phyloP scores from a whole-genome alignment of 2,113 vertebrate species.

The Chiloscyllium plagiosum region DNA sequence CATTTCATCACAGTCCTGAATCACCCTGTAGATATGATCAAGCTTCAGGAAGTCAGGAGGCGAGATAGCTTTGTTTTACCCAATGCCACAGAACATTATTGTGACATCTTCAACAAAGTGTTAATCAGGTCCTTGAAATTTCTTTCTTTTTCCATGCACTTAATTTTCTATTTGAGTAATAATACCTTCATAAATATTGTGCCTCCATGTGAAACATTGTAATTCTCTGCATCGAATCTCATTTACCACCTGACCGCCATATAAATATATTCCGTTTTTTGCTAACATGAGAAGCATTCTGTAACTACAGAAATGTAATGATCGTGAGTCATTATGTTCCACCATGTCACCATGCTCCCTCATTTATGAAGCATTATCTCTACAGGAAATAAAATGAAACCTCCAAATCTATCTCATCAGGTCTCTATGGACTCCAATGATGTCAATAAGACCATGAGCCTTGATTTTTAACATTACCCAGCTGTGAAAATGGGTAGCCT shows the following conservation, averaged over 20 bases:
- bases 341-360: background rate
- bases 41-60: too few species aligned
- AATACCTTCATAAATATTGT: background rate
- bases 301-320: background rate
- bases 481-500: background rate
- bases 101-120: background rate
- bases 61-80: background rate
- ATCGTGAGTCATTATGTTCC: background rate
- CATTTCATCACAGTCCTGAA: too few species aligned
- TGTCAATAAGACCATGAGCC: background rate
- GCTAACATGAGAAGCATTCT: background rate
- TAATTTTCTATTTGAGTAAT: background rate
- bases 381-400: background rate
- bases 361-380: slow-evolving; percentile 23
- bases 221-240: background rate
- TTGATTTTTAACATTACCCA: background rate
- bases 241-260: background rate
- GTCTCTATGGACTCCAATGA: background rate
- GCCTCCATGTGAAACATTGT: background rate
- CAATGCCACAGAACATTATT: background rate
- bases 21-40: too few species aligned
- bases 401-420: background rate
- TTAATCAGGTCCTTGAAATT: background rate
- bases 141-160: background rate
- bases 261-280: slow-evolving; percentile 13